Conservation (phyloP, 1,140 invertebrate genomes). For the Catajapyx aquilonaris region DNA sequence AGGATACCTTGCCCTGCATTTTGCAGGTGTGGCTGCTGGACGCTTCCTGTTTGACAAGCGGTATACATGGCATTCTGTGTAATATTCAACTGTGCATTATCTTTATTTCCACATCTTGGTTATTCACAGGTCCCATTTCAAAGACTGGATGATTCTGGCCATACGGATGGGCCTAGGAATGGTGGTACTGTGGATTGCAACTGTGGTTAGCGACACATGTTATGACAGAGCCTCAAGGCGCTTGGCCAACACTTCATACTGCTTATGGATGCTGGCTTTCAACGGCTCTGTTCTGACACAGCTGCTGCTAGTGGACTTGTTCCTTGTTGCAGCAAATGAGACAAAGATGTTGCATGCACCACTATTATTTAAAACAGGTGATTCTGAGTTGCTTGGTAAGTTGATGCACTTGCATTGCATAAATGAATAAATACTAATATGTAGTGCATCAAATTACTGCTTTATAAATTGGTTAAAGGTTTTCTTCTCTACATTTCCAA, state of each 20-base stretch:
- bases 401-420: too few species aligned
- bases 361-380: too few species aligned
- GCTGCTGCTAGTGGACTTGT: slow-evolving; percentile 30
- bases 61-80: slow-evolving; percentile 13
- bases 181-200: slow-evolving; percentile 23
- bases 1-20: slow-evolving; percentile 66
- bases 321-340: slow-evolving; percentile 13
- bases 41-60: slow-evolving; percentile 24
- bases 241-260: slow-evolving; percentile 54
- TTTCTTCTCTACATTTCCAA: too few species aligned
- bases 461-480: too few species aligned
- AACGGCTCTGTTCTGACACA: slow-evolving; percentile 26
- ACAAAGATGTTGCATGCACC: too few species aligned
- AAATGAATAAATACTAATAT: too few species aligned
- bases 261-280: slow-evolving; percentile 45
- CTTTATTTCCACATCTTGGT: too few species aligned
- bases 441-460: too few species aligned
- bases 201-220: slow-evolving; percentile 22
- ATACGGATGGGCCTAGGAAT: slow-evolving; percentile 20
- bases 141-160: slow-evolving; percentile 17
- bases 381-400: too few species aligned
- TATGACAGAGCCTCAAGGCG: slow-evolving; percentile 40
- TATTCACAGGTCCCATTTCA: too few species aligned
- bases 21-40: slow-evolving; percentile 46
- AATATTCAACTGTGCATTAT: too few species aligned